These are phyloP conservation scores for Hycleus phaleratus DNA, from an alignment of 1,140 invertebrate genomes.

Conservation along the genomic window DNA sequence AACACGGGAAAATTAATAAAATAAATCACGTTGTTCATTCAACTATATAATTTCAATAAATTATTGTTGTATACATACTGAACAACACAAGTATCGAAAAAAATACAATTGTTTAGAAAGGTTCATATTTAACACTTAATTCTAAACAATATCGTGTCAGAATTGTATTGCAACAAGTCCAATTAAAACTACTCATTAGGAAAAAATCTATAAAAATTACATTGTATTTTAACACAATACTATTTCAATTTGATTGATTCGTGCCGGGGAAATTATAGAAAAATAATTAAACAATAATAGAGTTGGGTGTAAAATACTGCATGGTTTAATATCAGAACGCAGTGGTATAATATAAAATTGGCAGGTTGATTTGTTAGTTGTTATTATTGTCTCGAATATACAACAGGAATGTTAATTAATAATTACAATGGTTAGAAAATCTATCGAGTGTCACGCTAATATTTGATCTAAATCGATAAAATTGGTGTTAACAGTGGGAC, in stretches of 20 bases:
- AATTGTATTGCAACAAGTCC: constrained; percentile 2
- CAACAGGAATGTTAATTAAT: constrained; percentile 10
- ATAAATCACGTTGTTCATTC: too few species aligned
- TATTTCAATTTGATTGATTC: constrained; percentile 10
- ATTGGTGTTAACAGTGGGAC: too few species aligned
- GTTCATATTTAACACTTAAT: neutral
- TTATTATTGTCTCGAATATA: constrained; percentile 4
- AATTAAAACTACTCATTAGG: constrained; percentile 6
- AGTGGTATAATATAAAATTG: constrained; percentile 4
- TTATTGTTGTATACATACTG: neutral
- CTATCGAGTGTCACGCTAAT: too few species aligned
- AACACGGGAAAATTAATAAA: too few species aligned
- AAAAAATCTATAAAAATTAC: neutral
- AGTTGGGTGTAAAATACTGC: constrained; percentile 7
- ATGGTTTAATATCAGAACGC: too few species aligned
- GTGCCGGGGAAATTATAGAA: neutral
- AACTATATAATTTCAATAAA: too few species aligned
- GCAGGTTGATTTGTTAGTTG: constrained; percentile 12
- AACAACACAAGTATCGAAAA: neutral
- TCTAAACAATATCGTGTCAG: neutral
- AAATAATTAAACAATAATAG: constrained; percentile 1
- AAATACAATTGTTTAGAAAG: neutral
- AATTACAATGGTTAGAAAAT: constrained; percentile 3
- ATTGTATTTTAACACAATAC: too few species aligned
- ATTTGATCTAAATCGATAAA: too few species aligned